Evolutionary conservation across 2,888 invertebrate genomes (phyloP), one percentile per base, ranked within the genome.

Genomic region (Nomada goodeniana): DNA sequence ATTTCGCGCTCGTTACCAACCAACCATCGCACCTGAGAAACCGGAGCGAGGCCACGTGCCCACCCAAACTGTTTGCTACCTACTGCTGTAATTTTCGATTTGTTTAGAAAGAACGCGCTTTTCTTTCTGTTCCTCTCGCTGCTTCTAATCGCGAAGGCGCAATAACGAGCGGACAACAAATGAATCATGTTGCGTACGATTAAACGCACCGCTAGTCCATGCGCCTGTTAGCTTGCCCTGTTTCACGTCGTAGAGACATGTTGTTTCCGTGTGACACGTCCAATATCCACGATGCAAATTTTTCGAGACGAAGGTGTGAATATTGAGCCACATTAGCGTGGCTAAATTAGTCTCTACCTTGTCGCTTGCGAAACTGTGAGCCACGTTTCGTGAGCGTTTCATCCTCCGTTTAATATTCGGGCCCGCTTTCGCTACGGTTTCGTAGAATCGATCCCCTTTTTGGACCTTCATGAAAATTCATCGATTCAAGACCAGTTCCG

Each of bases 1-100:
- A 85, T 84, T 83, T 77, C 78, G 82, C 67, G 79, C 83, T 82
- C 77, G 80, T 84, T 82, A 82, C 77, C 71, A 60, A 47, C 55
- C 57, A 60, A 55, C 69, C 63, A 36, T 36, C 70, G 36, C 20
- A 20, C 15, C 70, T 52, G 50, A 63, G 52, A 57, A 70, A 55
- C 61, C 61, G 79, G 59, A 63, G 50, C 57, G 23, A 57, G 36
- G 36, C 36, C 0, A 11, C 20, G 9, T 29, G 75, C 47, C 52
- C 69, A 61, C 57, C 71, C 76, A 71, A 85, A 87, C 84, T 84
- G 71, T 81, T 82, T 80, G 65, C 70, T 75, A 70, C 65, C 26
- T 70, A 47, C 10, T 61, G 36, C 65, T 2, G 68, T 77, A 82
- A 76, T 83, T 87, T 81, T 76, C 87, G 50, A 77, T 57, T 81